These are phyloP conservation scores for Opisthocomus hoazin DNA, from an alignment of 2,113 vertebrate genomes.

Conservation along the genomic window DNA sequence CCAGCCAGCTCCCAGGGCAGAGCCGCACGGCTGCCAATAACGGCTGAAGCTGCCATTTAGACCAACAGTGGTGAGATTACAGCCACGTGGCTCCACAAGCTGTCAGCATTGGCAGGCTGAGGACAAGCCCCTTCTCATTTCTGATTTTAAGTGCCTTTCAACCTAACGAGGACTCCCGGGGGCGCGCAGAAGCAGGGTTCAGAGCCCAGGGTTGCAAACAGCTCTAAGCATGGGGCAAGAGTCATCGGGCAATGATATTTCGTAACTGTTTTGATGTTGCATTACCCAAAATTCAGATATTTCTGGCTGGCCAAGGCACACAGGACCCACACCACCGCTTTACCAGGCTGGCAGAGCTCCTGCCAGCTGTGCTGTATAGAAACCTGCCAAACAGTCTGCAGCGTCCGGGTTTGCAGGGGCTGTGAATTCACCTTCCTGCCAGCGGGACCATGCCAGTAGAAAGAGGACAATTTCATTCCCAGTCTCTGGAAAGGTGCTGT, in stretches of 20 bases:
- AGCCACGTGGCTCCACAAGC: fast-evolving
- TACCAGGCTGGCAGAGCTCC: neutral
- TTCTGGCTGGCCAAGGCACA: neutral
- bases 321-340: no score
- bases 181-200: neutral
- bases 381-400: neutral
- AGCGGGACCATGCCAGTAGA: fast-evolving
- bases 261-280: neutral
- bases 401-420: neutral
- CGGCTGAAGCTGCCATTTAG: neutral
- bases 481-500: fast-evolving
- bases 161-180: neutral
- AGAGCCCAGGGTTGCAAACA: neutral
- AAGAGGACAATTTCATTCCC: neutral
- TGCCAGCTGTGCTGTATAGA: neutral
- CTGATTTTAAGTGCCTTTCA: neutral
- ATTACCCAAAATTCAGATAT: neutral
- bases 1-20: neutral
- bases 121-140: neutral
- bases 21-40: fast-evolving
- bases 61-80: neutral
- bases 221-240: neutral
- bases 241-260: neutral
- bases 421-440: neutral
- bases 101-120: fast-evolving